phyloP scores from a whole-genome alignment of 2,888 invertebrate genomes.

The Drosophila acutilabella region DNA sequence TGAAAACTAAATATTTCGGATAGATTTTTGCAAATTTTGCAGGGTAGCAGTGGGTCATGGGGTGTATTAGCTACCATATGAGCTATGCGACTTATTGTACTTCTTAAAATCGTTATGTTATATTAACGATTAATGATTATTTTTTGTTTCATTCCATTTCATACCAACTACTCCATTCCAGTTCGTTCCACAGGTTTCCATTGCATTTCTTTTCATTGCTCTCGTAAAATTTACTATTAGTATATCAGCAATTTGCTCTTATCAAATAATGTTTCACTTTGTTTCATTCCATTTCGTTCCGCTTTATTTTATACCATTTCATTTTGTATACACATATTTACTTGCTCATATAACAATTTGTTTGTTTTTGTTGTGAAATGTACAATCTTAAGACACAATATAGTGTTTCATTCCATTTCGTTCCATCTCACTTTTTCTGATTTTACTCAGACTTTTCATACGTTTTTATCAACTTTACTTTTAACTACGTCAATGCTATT shows the following conservation, averaged over 20 bases:
- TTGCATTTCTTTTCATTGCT: no score
- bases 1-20: constrained; percentile 1
- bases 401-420: neutral
- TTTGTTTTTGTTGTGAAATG: no score
- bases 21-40: neutral
- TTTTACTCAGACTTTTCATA: no score
- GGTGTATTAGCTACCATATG: neutral
- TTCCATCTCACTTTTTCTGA: neutral
- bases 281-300: no score
- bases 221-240: no score
- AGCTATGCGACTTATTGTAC: neutral
- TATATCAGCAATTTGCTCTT: no score
- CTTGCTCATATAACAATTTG: no score
- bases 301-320: neutral
- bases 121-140: neutral
- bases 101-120: no score
- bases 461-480: neutral
- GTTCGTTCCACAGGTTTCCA: neutral
- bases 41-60: constrained; percentile 1
- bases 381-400: no score
- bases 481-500: neutral
- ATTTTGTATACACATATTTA: no score
- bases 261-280: no score
- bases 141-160: neutral
- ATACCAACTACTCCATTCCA: neutral